Evolutionary conservation across 2,113 vertebrate species (phyloP).

Genomic region (Taurulus bubalis): DNA sequence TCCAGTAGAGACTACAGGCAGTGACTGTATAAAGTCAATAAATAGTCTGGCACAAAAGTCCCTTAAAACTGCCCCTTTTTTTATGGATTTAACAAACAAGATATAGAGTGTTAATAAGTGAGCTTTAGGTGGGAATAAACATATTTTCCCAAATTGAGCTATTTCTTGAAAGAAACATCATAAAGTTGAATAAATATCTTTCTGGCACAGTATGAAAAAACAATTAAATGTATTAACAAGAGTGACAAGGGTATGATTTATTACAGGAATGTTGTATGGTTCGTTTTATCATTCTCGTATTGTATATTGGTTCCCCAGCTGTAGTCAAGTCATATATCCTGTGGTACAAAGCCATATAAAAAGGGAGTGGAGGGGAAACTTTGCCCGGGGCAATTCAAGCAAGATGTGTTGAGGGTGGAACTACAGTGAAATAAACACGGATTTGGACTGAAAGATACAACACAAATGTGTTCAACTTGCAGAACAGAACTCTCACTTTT

Average conservation of each 20-base stretch:
- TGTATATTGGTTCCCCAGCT: background rate
- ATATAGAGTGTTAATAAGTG: background rate
- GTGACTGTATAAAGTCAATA: background rate
- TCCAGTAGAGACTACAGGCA: background rate
- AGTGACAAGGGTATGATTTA: background rate
- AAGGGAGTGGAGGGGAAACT: conserved; percentile 47
- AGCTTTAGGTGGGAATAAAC: background rate
- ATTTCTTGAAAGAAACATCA: background rate
- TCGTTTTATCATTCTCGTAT: conserved; percentile 25
- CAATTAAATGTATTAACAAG: background rate
- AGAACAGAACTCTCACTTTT: background rate
- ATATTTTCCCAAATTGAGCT: background rate
- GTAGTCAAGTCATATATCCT: conserved; percentile 6
- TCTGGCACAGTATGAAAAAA: background rate
- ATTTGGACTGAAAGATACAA: conserved; percentile 25
- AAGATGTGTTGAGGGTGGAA: conserved; percentile 1
- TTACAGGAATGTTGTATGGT: background rate
- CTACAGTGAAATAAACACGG: conserved; percentile 34
- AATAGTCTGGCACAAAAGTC: background rate
- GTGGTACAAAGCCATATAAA: conserved; percentile 25
- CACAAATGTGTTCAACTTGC: background rate
- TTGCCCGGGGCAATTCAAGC: conserved; percentile 29
- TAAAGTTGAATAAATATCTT: background rate
- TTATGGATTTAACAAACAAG: conserved; percentile 1
- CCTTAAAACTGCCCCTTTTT: background rate